Evolutionary conservation across 2,113 vertebrate genomes (phyloP), one percentile per base, ranked within the genome.

Genomic region (Hyperopisus bebe): DNA sequence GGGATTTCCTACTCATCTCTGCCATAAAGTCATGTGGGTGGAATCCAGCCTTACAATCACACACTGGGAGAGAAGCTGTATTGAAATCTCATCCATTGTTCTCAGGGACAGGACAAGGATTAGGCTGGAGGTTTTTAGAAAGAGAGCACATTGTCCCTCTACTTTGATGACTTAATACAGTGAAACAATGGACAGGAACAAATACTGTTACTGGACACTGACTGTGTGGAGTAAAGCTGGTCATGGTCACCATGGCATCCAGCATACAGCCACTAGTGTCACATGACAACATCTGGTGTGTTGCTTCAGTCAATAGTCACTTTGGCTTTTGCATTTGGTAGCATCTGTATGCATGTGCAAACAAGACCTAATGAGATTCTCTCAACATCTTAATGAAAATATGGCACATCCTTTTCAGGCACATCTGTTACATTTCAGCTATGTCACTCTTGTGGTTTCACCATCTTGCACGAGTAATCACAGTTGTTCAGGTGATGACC

Each of bases 101-200:
- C 47, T n/a, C 24, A 53, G 66, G 66, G 88, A 82, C 70, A 89
- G 47, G 70, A 53, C 70, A 89, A 51, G 88, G 88, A 89, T 89
- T 89, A 89, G 88, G 47, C 66, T 82, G 10, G 47, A 80, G 35
- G 74, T 80, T 80, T 42, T 50, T 80, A 39, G 35, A 80, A 50
- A 27, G 83, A 86, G 83, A 87, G n/a, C 5, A 53, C 48, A 53
- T 87, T 77, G 62, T 88, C 46, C 10, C 46, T 21, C 44, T 24
- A 31, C 88, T 89, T 89, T 89, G 88, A 89, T 82, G 70, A n/a
- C 88, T 89, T 89, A 89, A 89, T 89, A 48, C 70, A 51, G 70
- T 48, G 88, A 50, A 77, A 74, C 66, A 89, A 70, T 70, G 44
- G 62, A 87, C 50, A 87, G 48, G 85, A 87, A 87, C 85, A 87